Evolutionary conservation across 2,113 vertebrate species (phyloP).

Genomic region (Centrocercus urophasianus): DNA sequence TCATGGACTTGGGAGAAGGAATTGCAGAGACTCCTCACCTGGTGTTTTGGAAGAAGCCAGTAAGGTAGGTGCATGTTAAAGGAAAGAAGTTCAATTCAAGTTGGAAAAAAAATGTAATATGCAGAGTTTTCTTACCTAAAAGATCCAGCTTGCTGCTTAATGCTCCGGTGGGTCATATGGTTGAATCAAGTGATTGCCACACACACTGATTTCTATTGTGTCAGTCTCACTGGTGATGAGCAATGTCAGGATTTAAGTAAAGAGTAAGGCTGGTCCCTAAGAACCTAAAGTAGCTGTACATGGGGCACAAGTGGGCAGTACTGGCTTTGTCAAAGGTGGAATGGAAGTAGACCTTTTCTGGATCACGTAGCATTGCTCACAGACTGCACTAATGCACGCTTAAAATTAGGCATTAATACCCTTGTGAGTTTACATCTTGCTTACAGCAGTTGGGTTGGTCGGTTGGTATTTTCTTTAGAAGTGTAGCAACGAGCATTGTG

Average conservation of each 20-base stretch:
- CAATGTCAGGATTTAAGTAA: background rate
- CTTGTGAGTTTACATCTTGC: background rate
- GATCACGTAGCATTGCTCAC: background rate
- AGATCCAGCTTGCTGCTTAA: background rate
- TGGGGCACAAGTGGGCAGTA: background rate
- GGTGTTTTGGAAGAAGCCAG: background rate
- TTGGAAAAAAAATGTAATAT: background rate
- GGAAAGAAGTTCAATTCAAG: background rate
- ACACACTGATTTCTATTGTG: background rate
- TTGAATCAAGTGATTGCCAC: background rate
- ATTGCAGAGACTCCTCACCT: background rate
- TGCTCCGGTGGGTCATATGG: background rate
- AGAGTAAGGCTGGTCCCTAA: background rate
- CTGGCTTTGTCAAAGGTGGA: background rate
- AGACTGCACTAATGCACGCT: background rate
- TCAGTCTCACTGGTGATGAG: background rate
- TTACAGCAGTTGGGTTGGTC: background rate
- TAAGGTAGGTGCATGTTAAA: background rate
- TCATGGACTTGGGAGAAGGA: background rate
- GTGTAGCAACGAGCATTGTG: background rate
- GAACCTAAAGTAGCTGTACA: background rate
- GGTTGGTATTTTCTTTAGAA: background rate
- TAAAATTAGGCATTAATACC: background rate
- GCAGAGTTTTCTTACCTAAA: background rate
- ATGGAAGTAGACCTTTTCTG: background rate